Evolutionary conservation across 2,797 vertebrate genomes (phyloP), one percentile per base, ranked within the genome.

Genomic region (Eutrigla gurnardus): DNA sequence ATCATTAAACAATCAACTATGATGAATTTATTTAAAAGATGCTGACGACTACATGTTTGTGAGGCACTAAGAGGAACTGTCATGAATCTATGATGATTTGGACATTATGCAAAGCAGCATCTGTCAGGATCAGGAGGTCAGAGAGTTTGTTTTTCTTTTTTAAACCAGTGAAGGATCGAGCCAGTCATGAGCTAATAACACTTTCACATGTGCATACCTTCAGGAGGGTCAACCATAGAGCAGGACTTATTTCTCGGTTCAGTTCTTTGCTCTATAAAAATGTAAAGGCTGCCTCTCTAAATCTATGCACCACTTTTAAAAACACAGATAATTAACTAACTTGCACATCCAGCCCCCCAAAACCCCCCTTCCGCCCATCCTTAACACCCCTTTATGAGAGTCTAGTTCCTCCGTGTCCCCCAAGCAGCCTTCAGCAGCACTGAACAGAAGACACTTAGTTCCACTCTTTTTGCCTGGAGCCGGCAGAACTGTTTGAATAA

Each of bases 391-490:
- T 57, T 73, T 67, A 72, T 49, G 40, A 67, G 73, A 10, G 32
- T 36, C 46, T 43, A 50, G 68, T 42, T 78, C 59, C 55, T 42
- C 10, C 15, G 36, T 78, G 52, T 65, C 15, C 12, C 12, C 52
- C 42, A 3, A 68, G 62, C 75, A 73, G 70, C 70, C 66, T 72
- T 77, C 57, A 64, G 80, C 69, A 45, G 64, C 62, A 61, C 55
- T 75, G 73, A 60, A 68, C 77, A 80, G 55, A 53, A 64, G 62
- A 77, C 72, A 53, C 73, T 86, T 75, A 64, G 84, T 79, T 81
- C 75, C 70, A 47, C 72, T 75, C 55, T 58, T 74, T 79, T 77
- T 73, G 75, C 59, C 35, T 10, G 25, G 35, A 80, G 54, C 65
- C 25, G 18, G 77, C 73, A 59, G 37, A 60, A 67, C 36, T 35